Percentiles rank a stretch among this genome's conserved stretches.
Conservation (phyloP, 2,113 vertebrate species). For the Lophochroa leadbeateri region DNA sequence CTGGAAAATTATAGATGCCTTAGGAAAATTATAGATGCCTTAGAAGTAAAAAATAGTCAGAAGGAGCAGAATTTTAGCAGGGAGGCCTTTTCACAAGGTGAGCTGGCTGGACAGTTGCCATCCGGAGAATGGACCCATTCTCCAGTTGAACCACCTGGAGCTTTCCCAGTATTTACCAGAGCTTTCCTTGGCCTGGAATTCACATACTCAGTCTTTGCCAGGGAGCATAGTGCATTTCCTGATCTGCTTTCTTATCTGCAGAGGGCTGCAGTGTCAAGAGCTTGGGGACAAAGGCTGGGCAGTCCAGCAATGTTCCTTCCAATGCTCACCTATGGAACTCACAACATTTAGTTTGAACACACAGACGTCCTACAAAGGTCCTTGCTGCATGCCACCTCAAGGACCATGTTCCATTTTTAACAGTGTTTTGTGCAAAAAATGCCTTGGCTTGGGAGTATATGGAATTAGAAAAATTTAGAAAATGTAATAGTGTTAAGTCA, state of each 20-base stretch:
- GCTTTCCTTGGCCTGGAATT: neutral
- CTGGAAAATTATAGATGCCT: neutral
- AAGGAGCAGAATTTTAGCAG: neutral
- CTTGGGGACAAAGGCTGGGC: neutral
- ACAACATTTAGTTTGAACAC: fast-evolving
- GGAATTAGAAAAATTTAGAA: neutral
- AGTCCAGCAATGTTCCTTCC: neutral
- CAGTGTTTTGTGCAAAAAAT: neutral
- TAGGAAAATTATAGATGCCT: neutral
- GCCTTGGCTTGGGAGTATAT: neutral
- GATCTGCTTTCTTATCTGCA: neutral
- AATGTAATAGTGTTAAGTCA: neutral
- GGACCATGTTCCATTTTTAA: neutral
- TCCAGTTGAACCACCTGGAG: neutral
- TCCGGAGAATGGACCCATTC: neutral
- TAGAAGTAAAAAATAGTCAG: neutral
- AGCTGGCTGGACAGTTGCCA: neutral
- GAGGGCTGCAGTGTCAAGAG: neutral
- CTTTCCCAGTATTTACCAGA: neutral
- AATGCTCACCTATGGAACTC: fast-evolving
- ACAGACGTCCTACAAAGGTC: neutral
- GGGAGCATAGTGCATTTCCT: fast-evolving
- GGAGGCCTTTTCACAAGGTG: neutral
- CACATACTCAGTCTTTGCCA: neutral
- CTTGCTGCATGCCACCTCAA: neutral